These are phyloP conservation scores for Glaucidium brasilianum DNA, from an alignment of 2,113 vertebrate species.

Conservation along the genomic window DNA sequence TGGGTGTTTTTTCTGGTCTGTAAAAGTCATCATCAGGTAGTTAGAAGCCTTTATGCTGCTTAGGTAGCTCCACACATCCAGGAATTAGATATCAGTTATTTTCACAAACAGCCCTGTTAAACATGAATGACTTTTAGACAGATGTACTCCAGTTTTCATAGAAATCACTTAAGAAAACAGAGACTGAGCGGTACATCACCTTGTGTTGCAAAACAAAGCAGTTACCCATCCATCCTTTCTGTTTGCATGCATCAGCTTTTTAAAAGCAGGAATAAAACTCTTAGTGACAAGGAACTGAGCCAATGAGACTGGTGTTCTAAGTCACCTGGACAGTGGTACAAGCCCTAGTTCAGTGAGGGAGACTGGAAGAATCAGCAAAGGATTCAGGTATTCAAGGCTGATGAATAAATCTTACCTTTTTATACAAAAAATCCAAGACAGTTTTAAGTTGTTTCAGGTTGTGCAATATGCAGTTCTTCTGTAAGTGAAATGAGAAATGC, in stretches of 20 bases:
- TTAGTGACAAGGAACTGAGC: not conserved
- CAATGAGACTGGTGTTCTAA: not conserved
- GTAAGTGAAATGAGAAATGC: not conserved
- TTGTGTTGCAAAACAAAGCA: not conserved
- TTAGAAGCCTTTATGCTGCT: not conserved
- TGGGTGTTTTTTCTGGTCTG: not conserved
- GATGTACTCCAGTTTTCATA: not conserved
- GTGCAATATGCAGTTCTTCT: constrained; percentile 16
- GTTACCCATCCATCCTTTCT: not conserved
- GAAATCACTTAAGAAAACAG: not conserved
- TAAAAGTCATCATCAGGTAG: not conserved
- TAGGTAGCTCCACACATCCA: not conserved
- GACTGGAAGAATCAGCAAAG: not conserved
- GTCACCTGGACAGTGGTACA: not conserved
- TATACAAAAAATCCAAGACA: constrained; percentile 66
- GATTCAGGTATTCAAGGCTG: not conserved
- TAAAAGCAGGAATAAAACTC: not conserved
- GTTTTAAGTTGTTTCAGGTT: constrained; percentile 31
- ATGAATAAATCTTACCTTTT: constrained; percentile 60
- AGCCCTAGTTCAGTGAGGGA: not conserved
- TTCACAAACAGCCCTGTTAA: not conserved
- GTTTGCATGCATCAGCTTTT: not conserved
- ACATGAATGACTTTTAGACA: not conserved
- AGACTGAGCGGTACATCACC: not conserved
- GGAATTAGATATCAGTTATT: not conserved